Percentiles rank a stretch among this genome's conserved stretches.
phyloP scores from a whole-genome alignment of 1,140 invertebrate genomes.

The Atta texana region DNA sequence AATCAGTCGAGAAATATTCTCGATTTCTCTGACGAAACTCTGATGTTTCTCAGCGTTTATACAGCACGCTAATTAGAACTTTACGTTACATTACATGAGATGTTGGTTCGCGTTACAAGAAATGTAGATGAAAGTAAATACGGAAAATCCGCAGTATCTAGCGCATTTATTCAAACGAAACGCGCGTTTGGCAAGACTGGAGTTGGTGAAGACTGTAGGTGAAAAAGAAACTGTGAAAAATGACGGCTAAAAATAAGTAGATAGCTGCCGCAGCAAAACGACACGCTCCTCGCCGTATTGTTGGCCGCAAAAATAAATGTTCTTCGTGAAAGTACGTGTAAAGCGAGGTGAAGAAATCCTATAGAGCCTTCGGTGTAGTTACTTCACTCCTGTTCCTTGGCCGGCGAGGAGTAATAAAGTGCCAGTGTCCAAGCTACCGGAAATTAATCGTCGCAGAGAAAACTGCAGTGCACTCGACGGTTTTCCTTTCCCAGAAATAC shows the following conservation, averaged over 20 bases:
- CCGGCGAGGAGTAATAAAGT: constrained; percentile 74
- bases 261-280: constrained; percentile 28
- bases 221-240: constrained; percentile 49
- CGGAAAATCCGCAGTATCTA: neutral
- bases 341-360: constrained; percentile 71
- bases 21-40: neutral
- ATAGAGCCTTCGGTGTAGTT: constrained; percentile 67
- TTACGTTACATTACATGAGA: constrained; percentile 20
- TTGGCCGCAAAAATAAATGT: constrained; percentile 68
- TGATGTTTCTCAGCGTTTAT: neutral
- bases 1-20: neutral
- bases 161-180: constrained; percentile 11
- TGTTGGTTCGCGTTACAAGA: neutral
- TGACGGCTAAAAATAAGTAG: constrained; percentile 55
- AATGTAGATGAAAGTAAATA: neutral
- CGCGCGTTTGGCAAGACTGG: neutral
- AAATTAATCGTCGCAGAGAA: constrained; percentile 74
- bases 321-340: constrained; percentile 68
- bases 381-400: constrained; percentile 65
- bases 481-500: constrained; percentile 69
- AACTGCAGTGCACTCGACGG: constrained; percentile 72
- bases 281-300: constrained; percentile 52
- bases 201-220: neutral
- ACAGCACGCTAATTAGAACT: constrained; percentile 29
- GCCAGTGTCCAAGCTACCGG: constrained; percentile 75